Evolutionary conservation across 2,888 invertebrate species (phyloP), one percentile per base, ranked within the genome.

Genomic region (Drosophila ustulata): DNA sequence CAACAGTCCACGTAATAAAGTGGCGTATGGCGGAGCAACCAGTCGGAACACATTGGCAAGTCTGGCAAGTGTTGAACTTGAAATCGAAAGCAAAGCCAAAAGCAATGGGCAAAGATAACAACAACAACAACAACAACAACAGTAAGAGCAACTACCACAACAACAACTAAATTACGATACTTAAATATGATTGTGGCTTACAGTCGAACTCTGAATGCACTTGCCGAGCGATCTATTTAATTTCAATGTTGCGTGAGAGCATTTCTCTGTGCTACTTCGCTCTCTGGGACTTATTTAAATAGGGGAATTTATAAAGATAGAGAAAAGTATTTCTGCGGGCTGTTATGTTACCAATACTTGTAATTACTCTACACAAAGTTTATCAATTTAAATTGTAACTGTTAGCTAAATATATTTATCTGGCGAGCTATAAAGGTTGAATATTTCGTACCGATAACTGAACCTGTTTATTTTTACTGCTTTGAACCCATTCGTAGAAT

Each of bases 31-130:
- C 57, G 46, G 67, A 52, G 74, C 85, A 86, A 80, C 89, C 85
- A 87, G 71, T 87, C 74, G 89, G 88, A 87, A 87, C 89, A 75
- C 77, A 66, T 69, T 69, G 65, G 58, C 68, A 18, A 18, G 69
- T 65, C 74, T 71, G 66, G 66, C 63, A 87, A 84, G 88, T 82
- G 83, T 83, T 89, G 90, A 89, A 90, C 89, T 89, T 89, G 89
- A 89, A 89, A 89, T 74, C 85, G 89, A 86, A 89, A 86, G 82
- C 79, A 66, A 45, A 47, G 37, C 41, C 58, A 53, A 69, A 63
- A 62, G 69, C 78, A 77, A 67, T 66, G 66, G 66, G 47, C 45
- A 39, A 71, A 78, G 58, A 76, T 45, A 74, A 47, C 56, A 58
- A 72, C 53, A 66, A 66, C 32, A 66, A 8, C 26, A 67, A 57